Conservation (phyloP, 2,113 vertebrate genomes). For the Epinephelus cyanopodus region DNA sequence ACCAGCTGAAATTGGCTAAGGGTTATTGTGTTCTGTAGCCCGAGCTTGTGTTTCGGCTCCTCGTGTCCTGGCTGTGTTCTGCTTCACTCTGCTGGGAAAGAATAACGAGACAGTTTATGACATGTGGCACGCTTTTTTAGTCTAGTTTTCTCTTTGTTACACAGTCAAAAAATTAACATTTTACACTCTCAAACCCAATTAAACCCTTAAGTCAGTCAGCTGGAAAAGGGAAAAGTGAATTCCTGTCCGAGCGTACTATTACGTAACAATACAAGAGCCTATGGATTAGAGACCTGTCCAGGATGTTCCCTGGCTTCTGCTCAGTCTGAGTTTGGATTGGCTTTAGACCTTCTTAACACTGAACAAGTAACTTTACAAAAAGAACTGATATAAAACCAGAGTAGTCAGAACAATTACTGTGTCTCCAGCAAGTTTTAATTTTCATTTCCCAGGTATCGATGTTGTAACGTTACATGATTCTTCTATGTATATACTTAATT, state of each 20-base stretch:
- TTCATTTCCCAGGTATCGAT: neutral
- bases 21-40: constrained; percentile 7
- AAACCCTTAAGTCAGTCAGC: neutral
- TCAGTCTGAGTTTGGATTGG: neutral
- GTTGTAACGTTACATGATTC: neutral
- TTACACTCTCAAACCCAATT: constrained; percentile 17
- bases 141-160: constrained; percentile 4
- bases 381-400: neutral
- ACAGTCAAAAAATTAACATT: constrained; percentile 1
- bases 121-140: constrained; percentile 12
- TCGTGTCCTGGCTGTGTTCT: constrained; percentile 4
- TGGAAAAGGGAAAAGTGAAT: constrained; percentile 17
- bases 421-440: neutral
- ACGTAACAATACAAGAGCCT: neutral
- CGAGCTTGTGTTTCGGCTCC: constrained; percentile 3
- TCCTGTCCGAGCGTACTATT: neutral
- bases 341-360: neutral
- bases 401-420: neutral
- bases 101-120: constrained; percentile 32
- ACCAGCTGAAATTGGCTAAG: constrained; percentile 1
- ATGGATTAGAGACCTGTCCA: neutral
- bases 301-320: neutral
- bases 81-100: constrained; percentile 11
- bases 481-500: neutral
- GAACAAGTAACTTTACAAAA: neutral